Evolutionary conservation across 2,888 invertebrate genomes (phyloP).

Genomic region (Seladonia tumulorum): DNA sequence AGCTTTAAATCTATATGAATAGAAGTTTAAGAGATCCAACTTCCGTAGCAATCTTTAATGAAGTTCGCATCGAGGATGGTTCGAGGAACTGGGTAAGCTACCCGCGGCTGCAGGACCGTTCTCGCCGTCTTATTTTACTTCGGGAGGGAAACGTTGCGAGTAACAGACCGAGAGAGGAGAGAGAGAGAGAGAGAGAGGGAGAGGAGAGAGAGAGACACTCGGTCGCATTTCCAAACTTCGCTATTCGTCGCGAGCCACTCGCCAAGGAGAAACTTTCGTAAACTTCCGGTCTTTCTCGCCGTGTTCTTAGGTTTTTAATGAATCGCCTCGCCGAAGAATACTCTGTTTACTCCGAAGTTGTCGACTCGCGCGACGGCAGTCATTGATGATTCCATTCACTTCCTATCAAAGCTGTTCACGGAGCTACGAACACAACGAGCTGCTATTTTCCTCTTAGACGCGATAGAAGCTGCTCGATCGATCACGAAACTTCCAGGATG

Average conservation of each 20-base stretch:
- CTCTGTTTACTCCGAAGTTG: conserved; percentile 57
- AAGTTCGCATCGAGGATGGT: conserved; percentile 61
- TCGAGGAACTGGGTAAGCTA: conserved; percentile 59
- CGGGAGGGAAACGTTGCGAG: neutral
- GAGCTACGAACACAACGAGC: neutral
- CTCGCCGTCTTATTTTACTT: conserved; percentile 41
- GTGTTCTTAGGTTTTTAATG: conserved; percentile 65
- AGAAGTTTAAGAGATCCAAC: conserved; percentile 45
- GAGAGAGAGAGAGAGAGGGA: neutral
- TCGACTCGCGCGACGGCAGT: conserved; percentile 9
- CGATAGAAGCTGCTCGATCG: neutral
- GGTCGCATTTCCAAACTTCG: conserved; percentile 50
- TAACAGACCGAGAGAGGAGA: neutral
- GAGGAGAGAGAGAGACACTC: neutral
- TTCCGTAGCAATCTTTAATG: conserved; percentile 59
- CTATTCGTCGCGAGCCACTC: conserved; percentile 49
- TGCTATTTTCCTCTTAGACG: conserved; percentile 2
- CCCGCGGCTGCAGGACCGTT: conserved; percentile 15
- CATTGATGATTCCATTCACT: conserved; percentile 31
- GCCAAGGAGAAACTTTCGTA: conserved; percentile 51
- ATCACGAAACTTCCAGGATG: neutral
- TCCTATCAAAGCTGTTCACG: conserved; percentile 10
- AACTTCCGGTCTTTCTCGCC: conserved; percentile 49
- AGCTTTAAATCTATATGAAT: conserved; percentile 53
- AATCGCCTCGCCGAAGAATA: conserved; percentile 54